Conservation (phyloP, 2,113 vertebrate genomes). For the Montifringilla adamsi region DNA sequence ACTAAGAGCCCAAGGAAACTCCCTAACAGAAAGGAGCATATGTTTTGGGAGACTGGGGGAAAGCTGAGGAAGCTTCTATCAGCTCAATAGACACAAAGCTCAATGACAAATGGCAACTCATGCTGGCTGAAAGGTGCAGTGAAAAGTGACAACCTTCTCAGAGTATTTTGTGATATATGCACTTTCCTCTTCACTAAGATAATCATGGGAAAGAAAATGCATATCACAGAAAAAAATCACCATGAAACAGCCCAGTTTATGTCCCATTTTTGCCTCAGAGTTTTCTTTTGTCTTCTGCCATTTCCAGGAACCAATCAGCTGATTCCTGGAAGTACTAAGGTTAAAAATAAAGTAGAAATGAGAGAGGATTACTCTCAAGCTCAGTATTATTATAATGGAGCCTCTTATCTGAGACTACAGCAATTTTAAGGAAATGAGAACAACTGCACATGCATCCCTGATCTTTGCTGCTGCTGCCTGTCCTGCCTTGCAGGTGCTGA, state of each 20-base stretch:
- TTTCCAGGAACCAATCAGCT: neutral
- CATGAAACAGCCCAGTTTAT: neutral
- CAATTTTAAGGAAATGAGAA: neutral
- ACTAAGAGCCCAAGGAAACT: neutral
- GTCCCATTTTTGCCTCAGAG: neutral
- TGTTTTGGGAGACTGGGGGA: neutral
- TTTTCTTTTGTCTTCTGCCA: neutral
- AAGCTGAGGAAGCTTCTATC: neutral
- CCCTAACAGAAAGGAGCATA: neutral
- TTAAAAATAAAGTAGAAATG: neutral
- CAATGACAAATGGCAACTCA: neutral
- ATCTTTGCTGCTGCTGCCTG: neutral
- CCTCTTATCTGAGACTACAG: neutral
- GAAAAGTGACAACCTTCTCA: neutral
- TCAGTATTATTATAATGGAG: neutral
- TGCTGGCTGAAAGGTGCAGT: neutral
- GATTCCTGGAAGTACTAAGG: neutral
- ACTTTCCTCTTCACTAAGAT: neutral
- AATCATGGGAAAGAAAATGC: neutral
- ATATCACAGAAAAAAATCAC: neutral
- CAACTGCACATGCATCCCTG: fast-evolving
- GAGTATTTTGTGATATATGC: neutral
- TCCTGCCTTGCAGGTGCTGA: neutral
- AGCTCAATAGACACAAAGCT: neutral
- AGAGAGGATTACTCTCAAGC: neutral